Conservation (phyloP, 2,797 vertebrate genomes). For the Gouania willdenowi region DNA sequence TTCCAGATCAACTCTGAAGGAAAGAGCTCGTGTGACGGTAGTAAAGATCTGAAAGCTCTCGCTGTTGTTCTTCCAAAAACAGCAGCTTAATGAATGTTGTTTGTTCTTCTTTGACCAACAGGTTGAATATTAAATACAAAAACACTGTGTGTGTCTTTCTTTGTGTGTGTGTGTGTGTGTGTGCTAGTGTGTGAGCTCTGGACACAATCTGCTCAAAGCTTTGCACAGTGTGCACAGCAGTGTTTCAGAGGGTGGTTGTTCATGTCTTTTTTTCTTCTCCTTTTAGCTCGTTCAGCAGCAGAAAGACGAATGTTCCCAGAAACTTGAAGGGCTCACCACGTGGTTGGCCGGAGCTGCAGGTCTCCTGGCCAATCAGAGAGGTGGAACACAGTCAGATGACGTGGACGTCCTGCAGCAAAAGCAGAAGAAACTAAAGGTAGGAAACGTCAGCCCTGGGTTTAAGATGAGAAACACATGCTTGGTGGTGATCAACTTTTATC, state of each 20-base stretch:
- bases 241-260: no score
- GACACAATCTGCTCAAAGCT: conserved; percentile 80
- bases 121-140: conserved; percentile 18
- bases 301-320: conserved; percentile 83
- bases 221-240: conserved; percentile 38
- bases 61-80: conserved; percentile 50
- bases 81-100: conserved; percentile 28
- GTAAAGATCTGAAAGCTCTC: conserved; percentile 54
- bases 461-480: no score
- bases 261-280: neutral
- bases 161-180: conserved; percentile 21
- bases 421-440: conserved; percentile 84
- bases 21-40: conserved; percentile 64
- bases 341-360: conserved; percentile 85
- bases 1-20: conserved; percentile 88
- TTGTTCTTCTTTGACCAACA: conserved; percentile 38
- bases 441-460: no score
- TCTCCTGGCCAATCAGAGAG: conserved; percentile 73
- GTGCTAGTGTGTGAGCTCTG: conserved; percentile 62
- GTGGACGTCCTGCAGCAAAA: conserved; percentile 80
- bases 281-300: conserved; percentile 89
- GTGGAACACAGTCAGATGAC: conserved; percentile 66
- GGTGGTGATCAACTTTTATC: no score
- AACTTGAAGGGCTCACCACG: conserved; percentile 81
- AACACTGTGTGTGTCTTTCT: conserved; percentile 20